These are phyloP conservation scores for Todiramphus chloris DNA, from an alignment of 2,113 vertebrate species.

Conservation along the genomic window DNA sequence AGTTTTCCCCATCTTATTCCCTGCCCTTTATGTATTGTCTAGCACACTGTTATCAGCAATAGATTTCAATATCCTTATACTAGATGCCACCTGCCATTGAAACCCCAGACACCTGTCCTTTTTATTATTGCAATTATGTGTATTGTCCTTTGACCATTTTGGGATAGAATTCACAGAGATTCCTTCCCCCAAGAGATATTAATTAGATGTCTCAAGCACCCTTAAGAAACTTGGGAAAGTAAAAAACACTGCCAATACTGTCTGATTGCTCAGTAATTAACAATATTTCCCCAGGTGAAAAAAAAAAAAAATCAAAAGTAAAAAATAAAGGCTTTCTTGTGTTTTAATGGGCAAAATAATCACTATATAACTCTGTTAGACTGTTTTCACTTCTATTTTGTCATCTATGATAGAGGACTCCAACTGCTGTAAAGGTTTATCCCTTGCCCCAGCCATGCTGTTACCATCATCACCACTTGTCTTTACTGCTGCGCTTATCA, in stretches of 20 bases:
- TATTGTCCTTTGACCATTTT: background rate
- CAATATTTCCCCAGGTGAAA: background rate
- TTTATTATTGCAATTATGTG: background rate
- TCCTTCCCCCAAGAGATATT: background rate
- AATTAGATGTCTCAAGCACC: background rate
- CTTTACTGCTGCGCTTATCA: background rate
- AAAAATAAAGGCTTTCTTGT: background rate
- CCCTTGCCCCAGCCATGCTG: background rate
- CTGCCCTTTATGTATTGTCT: background rate
- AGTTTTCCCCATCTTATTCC: background rate
- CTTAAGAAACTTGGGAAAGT: background rate
- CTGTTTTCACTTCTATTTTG: background rate
- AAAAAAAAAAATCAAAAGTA: background rate
- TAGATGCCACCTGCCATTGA: background rate
- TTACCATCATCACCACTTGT: background rate
- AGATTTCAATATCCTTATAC: background rate
- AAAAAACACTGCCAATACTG: background rate
- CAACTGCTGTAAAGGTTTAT: background rate
- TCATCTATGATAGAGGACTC: background rate
- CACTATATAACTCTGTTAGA: background rate
- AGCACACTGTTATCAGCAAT: background rate
- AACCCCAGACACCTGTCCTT: background rate
- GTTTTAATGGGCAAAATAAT: background rate
- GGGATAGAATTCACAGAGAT: background rate
- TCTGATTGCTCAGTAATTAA: background rate